A percentile compares a stretch with the other conserved stretches of the same genome.
These are phyloP conservation scores for Parapsyche elsis DNA, from an alignment of 1,140 invertebrate genomes.

Conservation along the genomic window DNA sequence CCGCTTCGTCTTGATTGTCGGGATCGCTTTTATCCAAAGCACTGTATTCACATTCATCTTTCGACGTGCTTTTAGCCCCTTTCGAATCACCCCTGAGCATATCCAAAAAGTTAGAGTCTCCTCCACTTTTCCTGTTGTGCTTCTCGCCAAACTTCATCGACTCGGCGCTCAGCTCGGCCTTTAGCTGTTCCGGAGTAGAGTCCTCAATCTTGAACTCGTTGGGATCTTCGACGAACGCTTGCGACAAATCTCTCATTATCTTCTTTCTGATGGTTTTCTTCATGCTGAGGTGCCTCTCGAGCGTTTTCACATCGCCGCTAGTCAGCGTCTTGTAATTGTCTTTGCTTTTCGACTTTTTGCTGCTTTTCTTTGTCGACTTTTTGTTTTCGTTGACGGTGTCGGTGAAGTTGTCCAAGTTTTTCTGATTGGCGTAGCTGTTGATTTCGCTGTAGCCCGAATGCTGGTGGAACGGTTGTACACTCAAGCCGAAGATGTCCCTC, in stretches of 20 bases:
- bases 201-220: slow-evolving; percentile 77
- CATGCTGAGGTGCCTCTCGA: slow-evolving; percentile 86
- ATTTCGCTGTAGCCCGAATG: slow-evolving; percentile 54
- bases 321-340: slow-evolving; percentile 73
- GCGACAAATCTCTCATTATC: slow-evolving; percentile 84
- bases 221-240: slow-evolving; percentile 80
- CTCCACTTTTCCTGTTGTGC: slow-evolving; percentile 69
- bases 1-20: slow-evolving; percentile 62
- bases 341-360: slow-evolving; percentile 70
- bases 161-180: slow-evolving; percentile 75
- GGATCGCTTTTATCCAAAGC: slow-evolving; percentile 62
- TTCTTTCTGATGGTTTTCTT: slow-evolving; percentile 88
- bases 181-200: slow-evolving; percentile 74
- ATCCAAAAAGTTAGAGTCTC: slow-evolving; percentile 76
- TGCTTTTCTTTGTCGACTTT: slow-evolving; percentile 67
- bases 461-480: slow-evolving; percentile 60
- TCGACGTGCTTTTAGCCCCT: slow-evolving; percentile 69
- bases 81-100: slow-evolving; percentile 73
- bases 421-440: slow-evolving; percentile 39
- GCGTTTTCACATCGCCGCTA: slow-evolving; percentile 78
- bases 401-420: slow-evolving; percentile 56
- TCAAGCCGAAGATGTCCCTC: slow-evolving; percentile 75
- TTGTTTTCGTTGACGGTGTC: slow-evolving; percentile 66
- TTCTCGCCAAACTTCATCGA: slow-evolving; percentile 75
- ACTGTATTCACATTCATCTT: slow-evolving; percentile 62